A percentile compares a stretch with the other conserved stretches of the same genome.
phyloP scores from a whole-genome alignment of 2,113 vertebrate species.

The Nycticebus coucang region DNA sequence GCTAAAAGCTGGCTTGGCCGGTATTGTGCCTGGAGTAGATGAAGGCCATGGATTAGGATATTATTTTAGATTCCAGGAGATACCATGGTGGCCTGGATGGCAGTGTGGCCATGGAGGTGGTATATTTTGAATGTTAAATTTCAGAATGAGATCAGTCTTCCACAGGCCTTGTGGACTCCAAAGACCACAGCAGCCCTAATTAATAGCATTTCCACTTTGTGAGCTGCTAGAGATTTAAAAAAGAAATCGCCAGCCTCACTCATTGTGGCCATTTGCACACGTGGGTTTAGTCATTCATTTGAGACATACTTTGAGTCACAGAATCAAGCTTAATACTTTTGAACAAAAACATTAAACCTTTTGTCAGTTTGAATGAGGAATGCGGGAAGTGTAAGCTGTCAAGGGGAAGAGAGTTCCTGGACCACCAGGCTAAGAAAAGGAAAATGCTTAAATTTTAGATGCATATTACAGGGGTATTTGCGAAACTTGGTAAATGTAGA shows the following conservation, averaged over 20 bases:
- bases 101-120: neutral
- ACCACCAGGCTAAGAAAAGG: neutral
- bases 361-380: conserved; percentile 19
- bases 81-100: neutral
- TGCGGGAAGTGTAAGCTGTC: neutral
- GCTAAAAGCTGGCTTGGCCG: neutral
- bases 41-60: neutral
- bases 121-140: neutral
- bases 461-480: too few relatives aligned
- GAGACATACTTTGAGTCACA: neutral
- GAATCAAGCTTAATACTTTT: conserved; percentile 17
- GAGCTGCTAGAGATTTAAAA: neutral
- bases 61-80: neutral
- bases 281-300: neutral
- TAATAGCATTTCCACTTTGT: neutral
- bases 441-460: neutral
- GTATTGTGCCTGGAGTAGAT: neutral
- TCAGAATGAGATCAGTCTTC: neutral
- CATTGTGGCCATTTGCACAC: neutral
- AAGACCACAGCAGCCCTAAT: neutral
- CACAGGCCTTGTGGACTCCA: neutral
- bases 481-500: too few relatives aligned
- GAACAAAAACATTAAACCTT: conserved; percentile 6
- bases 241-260: neutral
- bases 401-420: neutral